Evolutionary conservation across 2,797 vertebrate species (phyloP), one percentile per base, ranked within the genome.

Genomic region (Oreortyx pictus): DNA sequence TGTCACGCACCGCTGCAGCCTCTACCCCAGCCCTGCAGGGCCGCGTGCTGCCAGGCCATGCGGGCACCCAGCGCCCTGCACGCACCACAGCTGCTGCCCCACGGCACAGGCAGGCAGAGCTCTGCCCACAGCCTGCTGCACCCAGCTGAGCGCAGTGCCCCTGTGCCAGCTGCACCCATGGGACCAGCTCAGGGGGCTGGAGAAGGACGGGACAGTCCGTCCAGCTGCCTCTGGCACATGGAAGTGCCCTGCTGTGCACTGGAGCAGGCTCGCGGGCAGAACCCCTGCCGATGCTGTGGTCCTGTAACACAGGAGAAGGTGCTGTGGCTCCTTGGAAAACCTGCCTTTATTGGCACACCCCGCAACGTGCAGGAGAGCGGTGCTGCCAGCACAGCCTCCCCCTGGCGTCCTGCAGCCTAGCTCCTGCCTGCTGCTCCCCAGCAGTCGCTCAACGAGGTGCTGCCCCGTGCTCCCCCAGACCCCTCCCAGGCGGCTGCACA

Each of bases 301-400:
- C n/a, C 88, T 86, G 85, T 20, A 89, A 89, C 75, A 90, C 65
- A 90, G 94, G 57, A 95, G 82, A 94, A 73, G 77, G 93, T 14
- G 29, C 92, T 39, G 20, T 14, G 6, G 52, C 71, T 64, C 61
- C 84, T 94, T 80, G 71, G 44, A 94, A 94, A 95, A 93, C 87
- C 89, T 39, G 82, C 44, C 79, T 95, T 96, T 96, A 96, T 94
- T 94, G 85, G 87, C 0, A 4, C 41, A 54, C 16, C 1, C 46
- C 24, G 10, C 16, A 29, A 9, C 6, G 39, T 9, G 16, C 39
- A 19, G 23, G 31, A 41, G 39, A 18, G 70, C 13, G 19, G 8
- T 27, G 11, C 60, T 43, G 39, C 61, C 61, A 43, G 39, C 61
- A 43, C 27, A 20, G 39, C 39, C 46, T 35, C 65, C 65, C 46